Base-by-base conservation (phyloP, 2,797 vertebrate genomes). In the Oophaga sylvatica region DNA sequence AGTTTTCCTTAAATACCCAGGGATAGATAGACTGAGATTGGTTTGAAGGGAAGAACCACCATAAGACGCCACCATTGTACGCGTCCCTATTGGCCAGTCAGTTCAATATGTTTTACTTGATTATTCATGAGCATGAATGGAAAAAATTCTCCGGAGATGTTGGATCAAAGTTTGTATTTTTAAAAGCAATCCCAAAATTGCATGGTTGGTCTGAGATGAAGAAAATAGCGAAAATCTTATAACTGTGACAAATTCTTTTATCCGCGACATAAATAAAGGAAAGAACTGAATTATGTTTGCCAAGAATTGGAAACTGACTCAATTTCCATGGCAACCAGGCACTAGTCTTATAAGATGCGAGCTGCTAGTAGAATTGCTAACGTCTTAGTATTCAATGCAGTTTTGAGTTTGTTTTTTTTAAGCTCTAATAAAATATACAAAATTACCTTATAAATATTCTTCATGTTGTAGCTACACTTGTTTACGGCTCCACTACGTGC, bases 401-500 rank as follows among this genome's bases (percentile, higher is more conserved):
- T 82, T 53, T 82, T 82, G 16, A 56, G 62, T 12, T 10, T 81
- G 13, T 45, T 68, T 82, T 76, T 82, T 76, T 82, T 22, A 68
- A 82, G 53, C 22, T 41, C 53, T 5, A 17, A 67, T 17, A 81
- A 81, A 68, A 56, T 53, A 45, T 41, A 75, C 41, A 75, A 75
- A 75, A 75, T 75, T 45, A 68, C 48, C 62, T 45, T 81, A 81
- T 81, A 82, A 82, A 82, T 68, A 82, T 82, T 68, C 63, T 56
- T 45, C 35, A 17, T 82, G 63, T 82, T 68, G 63, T 56, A 10
- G 15, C 41, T 56, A 53, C 45, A 56, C 11, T 56, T 76, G 48
- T 77, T 56, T 77, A 77, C 20, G n/a, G 48, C 75, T 77, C n/a
- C 75, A 26, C 48, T 77, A 26, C 45, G 26, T 1, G 17, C 75